These are phyloP conservation scores for Pygoscelis antarcticus DNA, from an alignment of 2,113 vertebrate species.

Conservation along the genomic window DNA sequence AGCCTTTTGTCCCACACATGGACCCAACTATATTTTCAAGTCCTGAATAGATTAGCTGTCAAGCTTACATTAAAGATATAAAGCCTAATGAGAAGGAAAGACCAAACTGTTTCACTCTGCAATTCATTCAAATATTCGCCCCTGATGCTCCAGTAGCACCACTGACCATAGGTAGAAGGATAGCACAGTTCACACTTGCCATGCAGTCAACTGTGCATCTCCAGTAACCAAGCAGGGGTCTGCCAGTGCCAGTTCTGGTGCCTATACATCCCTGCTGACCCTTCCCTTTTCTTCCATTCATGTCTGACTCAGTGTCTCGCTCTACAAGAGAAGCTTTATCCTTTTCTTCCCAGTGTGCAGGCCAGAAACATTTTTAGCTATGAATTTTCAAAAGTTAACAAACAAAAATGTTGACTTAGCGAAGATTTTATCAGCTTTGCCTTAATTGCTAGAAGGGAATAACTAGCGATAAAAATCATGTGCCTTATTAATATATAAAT, in stretches of 20 bases:
- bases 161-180: background rate
- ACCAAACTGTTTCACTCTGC: background rate
- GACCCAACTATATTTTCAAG: background rate
- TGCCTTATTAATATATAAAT: constrained; percentile 67
- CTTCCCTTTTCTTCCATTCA: background rate
- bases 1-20: background rate
- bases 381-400: constrained; percentile 17
- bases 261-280: background rate
- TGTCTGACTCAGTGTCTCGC: background rate
- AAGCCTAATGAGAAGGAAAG: background rate
- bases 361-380: background rate
- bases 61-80: background rate
- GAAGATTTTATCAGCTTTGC: constrained; percentile 37
- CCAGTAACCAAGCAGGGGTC: background rate
- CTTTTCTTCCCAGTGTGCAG: background rate
- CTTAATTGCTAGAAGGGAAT: constrained; percentile 45
- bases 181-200: background rate
- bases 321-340: background rate
- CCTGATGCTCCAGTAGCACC: too few species aligned
- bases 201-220: background rate
- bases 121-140: background rate
- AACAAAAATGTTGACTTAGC: constrained; percentile 35
- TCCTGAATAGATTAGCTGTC: background rate
- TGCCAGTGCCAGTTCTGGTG: background rate
- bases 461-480: constrained; percentile 35